These are phyloP conservation scores for Muraenolepis orangiensis DNA, from an alignment of 2,797 vertebrate genomes.

Conservation along the genomic window DNA sequence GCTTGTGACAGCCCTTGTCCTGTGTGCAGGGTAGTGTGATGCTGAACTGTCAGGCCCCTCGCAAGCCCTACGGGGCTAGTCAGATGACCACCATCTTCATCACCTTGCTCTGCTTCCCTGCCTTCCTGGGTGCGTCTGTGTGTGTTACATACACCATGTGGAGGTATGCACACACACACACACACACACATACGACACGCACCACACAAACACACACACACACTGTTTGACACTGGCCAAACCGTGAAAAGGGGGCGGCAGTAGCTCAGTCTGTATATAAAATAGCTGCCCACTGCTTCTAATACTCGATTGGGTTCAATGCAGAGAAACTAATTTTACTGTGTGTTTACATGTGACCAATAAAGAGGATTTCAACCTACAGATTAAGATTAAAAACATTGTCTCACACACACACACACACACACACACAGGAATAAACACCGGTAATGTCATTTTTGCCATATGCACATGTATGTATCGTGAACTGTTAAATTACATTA, in stretches of 20 bases:
- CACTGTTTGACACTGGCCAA: too few species aligned
- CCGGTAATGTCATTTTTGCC: background rate
- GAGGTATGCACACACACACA: constrained; percentile 71
- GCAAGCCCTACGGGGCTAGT: constrained; percentile 85
- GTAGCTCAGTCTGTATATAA: too few species aligned
- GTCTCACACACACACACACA: background rate
- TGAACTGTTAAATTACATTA: background rate
- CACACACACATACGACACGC: constrained; percentile 1
- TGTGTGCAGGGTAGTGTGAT: constrained; percentile 82
- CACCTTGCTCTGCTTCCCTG: constrained; percentile 89
- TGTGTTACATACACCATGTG: constrained; percentile 88
- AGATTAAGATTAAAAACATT: too few species aligned
- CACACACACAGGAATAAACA: too few species aligned
- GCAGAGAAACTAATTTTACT: too few species aligned
- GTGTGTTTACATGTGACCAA: too few species aligned
- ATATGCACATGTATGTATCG: background rate
- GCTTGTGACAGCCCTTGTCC: background rate
- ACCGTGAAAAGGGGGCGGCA: too few species aligned
- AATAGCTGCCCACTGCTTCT: too few species aligned
- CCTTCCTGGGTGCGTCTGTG: constrained; percentile 82
- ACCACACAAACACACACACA: too few species aligned
- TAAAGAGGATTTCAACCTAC: too few species aligned
- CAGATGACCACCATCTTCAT: constrained; percentile 91
- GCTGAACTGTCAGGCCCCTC: constrained; percentile 89
- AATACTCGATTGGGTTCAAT: too few species aligned